Evolutionary conservation across 2,113 vertebrate genomes (phyloP).

Genomic region (Crotalus helleri): DNA sequence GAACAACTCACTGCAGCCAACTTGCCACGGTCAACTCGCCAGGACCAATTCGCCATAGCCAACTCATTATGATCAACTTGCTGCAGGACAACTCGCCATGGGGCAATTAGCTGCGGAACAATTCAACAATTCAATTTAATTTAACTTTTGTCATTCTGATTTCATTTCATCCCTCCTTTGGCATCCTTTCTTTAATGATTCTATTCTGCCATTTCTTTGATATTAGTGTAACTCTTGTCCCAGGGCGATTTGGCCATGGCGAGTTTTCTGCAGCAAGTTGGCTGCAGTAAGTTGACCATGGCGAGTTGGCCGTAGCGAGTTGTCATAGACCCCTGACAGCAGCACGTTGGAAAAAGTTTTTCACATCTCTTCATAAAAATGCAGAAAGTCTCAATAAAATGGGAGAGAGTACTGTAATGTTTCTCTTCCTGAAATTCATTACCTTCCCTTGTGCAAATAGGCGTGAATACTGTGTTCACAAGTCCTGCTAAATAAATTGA

Average conservation of each 20-base stretch:
- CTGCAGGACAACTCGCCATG: too few species aligned
- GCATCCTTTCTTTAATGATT: background rate
- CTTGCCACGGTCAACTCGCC: background rate
- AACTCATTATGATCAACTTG: background rate
- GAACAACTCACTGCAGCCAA: background rate
- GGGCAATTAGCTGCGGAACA: background rate
- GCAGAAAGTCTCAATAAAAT: background rate
- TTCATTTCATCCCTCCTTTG: background rate
- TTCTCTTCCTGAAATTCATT: background rate
- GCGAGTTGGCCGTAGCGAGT: background rate
- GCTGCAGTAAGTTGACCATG: background rate
- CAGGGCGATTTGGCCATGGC: too few species aligned
- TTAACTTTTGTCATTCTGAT: background rate
- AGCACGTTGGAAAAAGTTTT: background rate
- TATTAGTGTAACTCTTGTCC: background rate
- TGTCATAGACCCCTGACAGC: background rate
- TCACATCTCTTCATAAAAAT: background rate
- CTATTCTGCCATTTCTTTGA: background rate
- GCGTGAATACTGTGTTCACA: background rate
- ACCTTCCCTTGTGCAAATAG: background rate
- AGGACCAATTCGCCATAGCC: background rate
- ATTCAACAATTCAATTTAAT: background rate
- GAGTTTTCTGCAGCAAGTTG: too few species aligned
- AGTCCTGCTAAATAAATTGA: background rate
- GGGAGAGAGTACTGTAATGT: background rate